Evolutionary conservation across 2,113 vertebrate genomes (phyloP).

Genomic region (Podocnemis expansa): DNA sequence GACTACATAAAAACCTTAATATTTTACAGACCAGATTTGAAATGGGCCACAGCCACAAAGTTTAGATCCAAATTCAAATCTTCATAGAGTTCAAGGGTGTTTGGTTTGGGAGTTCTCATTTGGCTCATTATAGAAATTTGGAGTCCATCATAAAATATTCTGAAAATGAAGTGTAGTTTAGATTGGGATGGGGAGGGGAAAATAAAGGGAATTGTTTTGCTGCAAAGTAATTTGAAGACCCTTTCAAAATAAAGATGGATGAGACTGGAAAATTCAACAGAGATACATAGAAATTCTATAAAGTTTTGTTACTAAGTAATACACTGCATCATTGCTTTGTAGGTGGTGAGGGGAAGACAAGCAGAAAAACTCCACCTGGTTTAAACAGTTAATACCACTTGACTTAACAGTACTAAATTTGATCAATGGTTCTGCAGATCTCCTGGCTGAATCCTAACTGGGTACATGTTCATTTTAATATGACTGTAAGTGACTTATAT

Average conservation of each 20-base stretch:
- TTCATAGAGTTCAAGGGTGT: background rate
- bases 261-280: background rate
- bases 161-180: background rate
- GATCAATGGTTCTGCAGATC: conserved; percentile 15
- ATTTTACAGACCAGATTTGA: background rate
- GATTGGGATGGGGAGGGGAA: background rate
- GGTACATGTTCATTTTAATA: background rate
- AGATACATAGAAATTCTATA: background rate
- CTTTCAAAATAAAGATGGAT: background rate
- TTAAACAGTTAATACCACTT: background rate
- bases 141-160: background rate
- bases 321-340: background rate
- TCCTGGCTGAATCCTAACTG: background rate
- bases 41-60: background rate
- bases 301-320: background rate
- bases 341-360: background rate
- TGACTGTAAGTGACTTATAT: background rate
- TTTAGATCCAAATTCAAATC: background rate
- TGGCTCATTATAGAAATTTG: background rate
- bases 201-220: background rate
- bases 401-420: background rate
- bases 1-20: background rate
- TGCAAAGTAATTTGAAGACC: background rate
- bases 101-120: background rate
- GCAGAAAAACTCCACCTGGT: background rate